A percentile compares a stretch with the other conserved stretches of the same genome.
These are phyloP conservation scores for Macrosteles quadrilineatus DNA, from an alignment of 1,140 invertebrate genomes.

Conservation along the genomic window DNA sequence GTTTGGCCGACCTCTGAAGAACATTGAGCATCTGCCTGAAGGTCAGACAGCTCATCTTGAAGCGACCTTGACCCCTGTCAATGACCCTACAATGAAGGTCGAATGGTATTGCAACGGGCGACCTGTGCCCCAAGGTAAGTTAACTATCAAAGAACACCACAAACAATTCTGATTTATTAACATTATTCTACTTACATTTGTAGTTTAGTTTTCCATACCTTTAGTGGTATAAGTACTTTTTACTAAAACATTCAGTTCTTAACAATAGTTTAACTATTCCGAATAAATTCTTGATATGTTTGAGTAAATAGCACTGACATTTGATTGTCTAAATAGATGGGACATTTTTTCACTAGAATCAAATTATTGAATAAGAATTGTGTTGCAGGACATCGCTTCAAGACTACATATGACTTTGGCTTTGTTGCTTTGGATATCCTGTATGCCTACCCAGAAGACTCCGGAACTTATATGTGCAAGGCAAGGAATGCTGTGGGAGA, in stretches of 20 bases:
- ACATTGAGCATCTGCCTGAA: constrained; percentile 78
- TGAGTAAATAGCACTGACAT: no score
- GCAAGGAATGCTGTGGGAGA: constrained; percentile 90
- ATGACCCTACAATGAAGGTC: constrained; percentile 92
- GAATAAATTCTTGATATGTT: no score
- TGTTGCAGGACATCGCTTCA: constrained; percentile 71
- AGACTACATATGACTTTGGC: constrained; percentile 94
- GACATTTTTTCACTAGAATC: no score
- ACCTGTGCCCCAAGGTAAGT: constrained; percentile 77
- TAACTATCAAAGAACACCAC: constrained; percentile 9
- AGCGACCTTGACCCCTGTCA: constrained; percentile 91
- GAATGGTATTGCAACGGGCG: constrained; percentile 94
- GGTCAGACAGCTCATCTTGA: constrained; percentile 93
- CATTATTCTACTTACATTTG: no score
- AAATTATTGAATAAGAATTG: not conserved
- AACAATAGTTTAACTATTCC: no score
- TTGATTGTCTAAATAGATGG: no score
- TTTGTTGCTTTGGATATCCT: constrained; percentile 94
- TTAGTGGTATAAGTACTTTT: no score
- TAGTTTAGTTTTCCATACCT: no score
- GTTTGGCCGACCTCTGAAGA: constrained; percentile 85
- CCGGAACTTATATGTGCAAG: constrained; percentile 92
- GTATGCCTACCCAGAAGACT: constrained; percentile 95
- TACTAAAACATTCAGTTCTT: no score
- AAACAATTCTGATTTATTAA: constrained; percentile 19